A percentile compares a stretch with the other conserved stretches of the same genome.
Conservation (phyloP, 1,140 invertebrate genomes). For the Pseudobourletiella spinata region DNA sequence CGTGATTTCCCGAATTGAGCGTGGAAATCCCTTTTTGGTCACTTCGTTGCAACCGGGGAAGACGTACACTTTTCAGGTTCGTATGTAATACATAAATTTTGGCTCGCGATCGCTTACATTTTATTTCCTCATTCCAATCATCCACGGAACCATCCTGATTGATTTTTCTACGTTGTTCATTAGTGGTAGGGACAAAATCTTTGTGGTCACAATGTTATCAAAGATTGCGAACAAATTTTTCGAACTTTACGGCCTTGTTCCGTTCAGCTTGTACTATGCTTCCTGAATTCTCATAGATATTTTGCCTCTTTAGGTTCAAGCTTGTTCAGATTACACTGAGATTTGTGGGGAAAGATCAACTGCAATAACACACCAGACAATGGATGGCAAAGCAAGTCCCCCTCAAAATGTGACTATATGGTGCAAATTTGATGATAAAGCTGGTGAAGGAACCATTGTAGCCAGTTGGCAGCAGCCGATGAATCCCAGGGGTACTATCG, state of each 20-base stretch:
- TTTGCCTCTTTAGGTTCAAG: slow-evolving; percentile 47
- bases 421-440: slow-evolving; percentile 57
- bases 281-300: neutral
- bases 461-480: slow-evolving; percentile 62
- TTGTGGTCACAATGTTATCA: neutral
- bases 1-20: neutral
- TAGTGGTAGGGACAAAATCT: no score
- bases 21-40: slow-evolving; percentile 23
- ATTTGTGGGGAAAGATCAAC: slow-evolving; percentile 64
- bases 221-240: slow-evolving; percentile 1
- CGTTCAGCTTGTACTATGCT: neutral
- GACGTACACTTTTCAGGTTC: slow-evolving; percentile 68
- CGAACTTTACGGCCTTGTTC: neutral
- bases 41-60: slow-evolving; percentile 48
- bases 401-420: slow-evolving; percentile 53
- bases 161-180: slow-evolving; percentile 1
- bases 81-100: no score
- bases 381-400: slow-evolving; percentile 58
- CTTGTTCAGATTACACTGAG: slow-evolving; percentile 65
- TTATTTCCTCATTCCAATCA: neutral
- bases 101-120: neutral
- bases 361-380: slow-evolving; percentile 63
- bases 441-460: slow-evolving; percentile 52
- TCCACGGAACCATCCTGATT: neutral
- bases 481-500: slow-evolving; percentile 61